phyloP scores from a whole-genome alignment of 2,888 invertebrate genomes.

The Criorhina ranunculi region DNA sequence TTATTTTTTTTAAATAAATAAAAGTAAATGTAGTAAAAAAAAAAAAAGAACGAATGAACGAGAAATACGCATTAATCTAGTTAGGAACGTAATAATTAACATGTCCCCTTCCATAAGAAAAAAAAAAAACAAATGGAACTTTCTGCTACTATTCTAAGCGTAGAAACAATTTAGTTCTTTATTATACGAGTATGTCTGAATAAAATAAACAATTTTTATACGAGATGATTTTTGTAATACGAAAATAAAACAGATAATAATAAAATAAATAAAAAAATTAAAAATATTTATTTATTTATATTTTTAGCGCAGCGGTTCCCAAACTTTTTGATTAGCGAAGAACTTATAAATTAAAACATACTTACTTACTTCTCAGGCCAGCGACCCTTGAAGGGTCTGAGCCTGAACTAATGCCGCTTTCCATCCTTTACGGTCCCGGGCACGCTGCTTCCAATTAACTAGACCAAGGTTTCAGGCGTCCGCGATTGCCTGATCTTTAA shows the following conservation, averaged over 20 bases:
- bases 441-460: no score
- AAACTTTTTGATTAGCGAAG: no score
- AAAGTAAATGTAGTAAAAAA: conserved; percentile 39
- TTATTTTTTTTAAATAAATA: conserved; percentile 70
- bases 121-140: conserved; percentile 37
- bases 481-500: no score
- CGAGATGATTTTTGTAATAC: conserved; percentile 71
- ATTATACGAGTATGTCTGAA: conserved; percentile 49
- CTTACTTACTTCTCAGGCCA: no score
- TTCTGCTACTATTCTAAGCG: conserved; percentile 55
- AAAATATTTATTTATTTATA: background rate
- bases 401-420: no score
- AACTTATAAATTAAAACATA: no score
- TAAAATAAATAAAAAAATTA: conserved; percentile 57
- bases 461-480: no score
- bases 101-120: conserved; percentile 42
- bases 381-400: no score
- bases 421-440: no score
- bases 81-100: conserved; percentile 61
- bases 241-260: conserved; percentile 60
- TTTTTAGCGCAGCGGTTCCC: no score
- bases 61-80: conserved; percentile 72
- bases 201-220: conserved; percentile 52
- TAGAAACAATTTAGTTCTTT: conserved; percentile 65
- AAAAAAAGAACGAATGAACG: conserved; percentile 40